Evolutionary conservation across 1,140 invertebrate genomes (phyloP), one percentile per base, ranked within the genome.

Genomic region (Maniola jurtina): DNA sequence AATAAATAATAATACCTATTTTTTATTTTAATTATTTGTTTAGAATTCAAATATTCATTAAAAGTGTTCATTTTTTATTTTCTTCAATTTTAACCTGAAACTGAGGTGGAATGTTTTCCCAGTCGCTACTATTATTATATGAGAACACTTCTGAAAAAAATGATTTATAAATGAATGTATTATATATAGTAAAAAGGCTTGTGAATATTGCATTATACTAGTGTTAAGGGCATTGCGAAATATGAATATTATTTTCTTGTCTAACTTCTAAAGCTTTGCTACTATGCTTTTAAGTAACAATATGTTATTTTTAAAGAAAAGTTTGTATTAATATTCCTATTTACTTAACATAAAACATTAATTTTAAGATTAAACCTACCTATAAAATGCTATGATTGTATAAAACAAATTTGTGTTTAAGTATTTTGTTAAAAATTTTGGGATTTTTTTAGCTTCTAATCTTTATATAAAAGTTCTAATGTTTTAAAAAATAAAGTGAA

Each of bases 121-220:
- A 48, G n/a, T n/a, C n/a, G 47, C 25, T 33, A 34, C 2, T 14
- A 10, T 54, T 35, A 68, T 72, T 77, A 70, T 74, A 74, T 55
- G 66, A 52, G 54, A 66, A 71, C 61, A 64, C 69, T 76, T 71
- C 58, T 40, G 57, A 68, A 40, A 63, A 66, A 64, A 63, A 61
- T 55, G 61, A 70, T 66, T 64, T 62, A 57, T 58, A 48, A 59
- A 58, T 48, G 9, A 61, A 61, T 48, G 54, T 62, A 63, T 66
- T 57, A 63, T 72, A 55, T 66, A 65, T 64, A 70, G 47, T 64
- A 64, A 73, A 75, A 87, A 86, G 82, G 82, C 82, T 88, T 88
- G 83, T 88, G 85, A 84, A 82, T 84, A 85, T 65, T 75, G 78
- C 83, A 75, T 25, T 72, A 74, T 65, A 72, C 55, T 79, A 75